phyloP scores from a whole-genome alignment of 2,888 invertebrate species.

The Phoenoteleia sp. region DNA sequence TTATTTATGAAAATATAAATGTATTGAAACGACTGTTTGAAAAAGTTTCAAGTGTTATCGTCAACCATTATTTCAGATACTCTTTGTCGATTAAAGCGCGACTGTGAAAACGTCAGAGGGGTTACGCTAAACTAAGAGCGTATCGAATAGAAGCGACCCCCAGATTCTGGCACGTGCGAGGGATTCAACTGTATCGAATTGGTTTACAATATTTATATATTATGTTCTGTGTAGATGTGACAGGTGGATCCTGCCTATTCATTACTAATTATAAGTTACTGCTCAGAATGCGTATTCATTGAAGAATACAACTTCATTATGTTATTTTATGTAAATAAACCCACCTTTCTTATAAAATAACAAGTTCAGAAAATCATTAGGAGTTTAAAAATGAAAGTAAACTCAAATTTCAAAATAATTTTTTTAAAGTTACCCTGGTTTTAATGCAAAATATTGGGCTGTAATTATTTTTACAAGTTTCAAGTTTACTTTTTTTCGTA shows the following conservation, averaged over 20 bases:
- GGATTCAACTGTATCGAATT: slow-evolving; percentile 68
- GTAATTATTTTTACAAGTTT: no score
- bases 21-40: no score
- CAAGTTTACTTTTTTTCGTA: no score
- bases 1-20: no score
- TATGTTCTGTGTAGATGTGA: slow-evolving; percentile 33
- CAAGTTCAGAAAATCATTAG: no score
- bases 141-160: slow-evolving; percentile 61
- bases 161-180: slow-evolving; percentile 69
- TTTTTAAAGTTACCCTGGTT: no score
- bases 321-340: no score
- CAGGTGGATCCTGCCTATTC: slow-evolving; percentile 62
- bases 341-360: no score
- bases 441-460: no score
- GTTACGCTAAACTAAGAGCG: slow-evolving; percentile 58
- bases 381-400: no score
- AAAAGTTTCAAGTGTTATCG: slow-evolving; percentile 42
- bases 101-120: slow-evolving; percentile 62
- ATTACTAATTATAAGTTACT: slow-evolving; percentile 46
- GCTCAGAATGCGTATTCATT: slow-evolving; percentile 12
- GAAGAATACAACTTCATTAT: not conserved
- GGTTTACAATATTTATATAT: slow-evolving; percentile 71
- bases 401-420: no score
- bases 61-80: slow-evolving; percentile 49
- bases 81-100: slow-evolving; percentile 63